Conservation (phyloP, 2,113 vertebrate genomes). For the Lampris megalopsis region DNA sequence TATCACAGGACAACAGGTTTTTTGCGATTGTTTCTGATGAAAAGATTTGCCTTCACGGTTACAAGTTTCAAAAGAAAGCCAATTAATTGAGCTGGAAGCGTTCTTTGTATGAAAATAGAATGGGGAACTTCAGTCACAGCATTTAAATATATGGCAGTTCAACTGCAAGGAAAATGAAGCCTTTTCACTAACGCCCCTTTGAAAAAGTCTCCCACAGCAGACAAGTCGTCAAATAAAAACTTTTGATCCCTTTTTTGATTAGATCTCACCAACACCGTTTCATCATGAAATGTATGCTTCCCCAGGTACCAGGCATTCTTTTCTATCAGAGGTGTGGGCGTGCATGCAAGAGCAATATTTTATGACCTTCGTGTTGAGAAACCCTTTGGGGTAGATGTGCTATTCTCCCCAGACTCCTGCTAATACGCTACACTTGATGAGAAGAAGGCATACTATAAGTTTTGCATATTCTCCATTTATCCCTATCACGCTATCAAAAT, state of each 20-base stretch:
- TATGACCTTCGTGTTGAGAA: slow-evolving; percentile 40
- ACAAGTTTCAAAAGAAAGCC: slow-evolving; percentile 21
- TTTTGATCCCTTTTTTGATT: slow-evolving; percentile 18
- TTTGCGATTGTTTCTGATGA: slow-evolving; percentile 13
- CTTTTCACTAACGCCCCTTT: neutral
- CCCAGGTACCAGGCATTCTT: neutral
- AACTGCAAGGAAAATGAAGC: neutral
- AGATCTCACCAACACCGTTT: neutral
- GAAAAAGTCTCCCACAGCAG: neutral
- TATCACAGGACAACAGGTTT: slow-evolving; percentile 66
- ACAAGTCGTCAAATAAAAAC: neutral
- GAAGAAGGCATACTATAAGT: slow-evolving; percentile 36
- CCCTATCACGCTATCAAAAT: slow-evolving; percentile 54
- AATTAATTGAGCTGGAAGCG: neutral
- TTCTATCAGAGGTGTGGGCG: slow-evolving; percentile 16
- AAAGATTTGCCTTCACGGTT: slow-evolving; percentile 2
- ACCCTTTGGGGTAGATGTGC: slow-evolving; percentile 48
- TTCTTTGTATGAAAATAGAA: neutral
- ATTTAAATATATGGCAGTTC: neutral
- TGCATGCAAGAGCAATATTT: slow-evolving; percentile 25
- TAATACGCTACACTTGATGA: slow-evolving; percentile 62
- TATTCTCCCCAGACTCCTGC: slow-evolving; percentile 50
- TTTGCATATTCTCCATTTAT: slow-evolving; percentile 64
- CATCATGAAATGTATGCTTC: neutral
- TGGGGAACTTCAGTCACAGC: slow-evolving; percentile 1